phyloP scores from a whole-genome alignment of 1,140 invertebrate species.

The Meloidogyne floridensis region DNA sequence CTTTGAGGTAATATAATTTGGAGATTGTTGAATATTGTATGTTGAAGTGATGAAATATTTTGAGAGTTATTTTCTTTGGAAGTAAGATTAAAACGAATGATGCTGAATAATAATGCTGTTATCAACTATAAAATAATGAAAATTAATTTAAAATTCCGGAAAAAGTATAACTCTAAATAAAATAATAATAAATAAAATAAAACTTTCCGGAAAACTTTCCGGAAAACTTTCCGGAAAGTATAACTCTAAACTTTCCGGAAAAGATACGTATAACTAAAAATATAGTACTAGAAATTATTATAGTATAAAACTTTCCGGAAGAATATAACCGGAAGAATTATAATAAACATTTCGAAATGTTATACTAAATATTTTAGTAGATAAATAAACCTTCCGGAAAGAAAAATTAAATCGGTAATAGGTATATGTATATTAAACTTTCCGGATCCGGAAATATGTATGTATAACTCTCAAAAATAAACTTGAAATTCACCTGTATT shows the following conservation, averaged over 20 bases:
- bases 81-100: not conserved
- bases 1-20: not conserved
- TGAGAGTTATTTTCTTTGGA: not conserved
- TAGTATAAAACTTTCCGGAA: too few relatives aligned
- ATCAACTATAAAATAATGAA: not conserved
- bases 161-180: too few relatives aligned
- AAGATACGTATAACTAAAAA: not conserved
- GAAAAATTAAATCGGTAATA: too few relatives aligned
- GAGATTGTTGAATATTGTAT: not conserved
- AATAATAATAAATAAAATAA: not conserved
- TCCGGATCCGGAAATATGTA: not conserved
- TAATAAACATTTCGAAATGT: not conserved
- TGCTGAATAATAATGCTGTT: not conserved
- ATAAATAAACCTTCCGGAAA: not conserved
- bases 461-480: not conserved
- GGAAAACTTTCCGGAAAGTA: not conserved
- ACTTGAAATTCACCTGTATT: not conserved
- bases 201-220: not conserved
- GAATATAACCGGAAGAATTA: not conserved
- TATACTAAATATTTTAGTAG: not conserved
- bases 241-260: not conserved
- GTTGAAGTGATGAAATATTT: constrained; percentile 5
- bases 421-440: not conserved
- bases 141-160: not conserved
- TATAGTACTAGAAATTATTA: too few relatives aligned